Evolutionary conservation across 2,113 vertebrate genomes (phyloP), one percentile per base, ranked within the genome.

Genomic region (Campylomormyrus numenius): DNA sequence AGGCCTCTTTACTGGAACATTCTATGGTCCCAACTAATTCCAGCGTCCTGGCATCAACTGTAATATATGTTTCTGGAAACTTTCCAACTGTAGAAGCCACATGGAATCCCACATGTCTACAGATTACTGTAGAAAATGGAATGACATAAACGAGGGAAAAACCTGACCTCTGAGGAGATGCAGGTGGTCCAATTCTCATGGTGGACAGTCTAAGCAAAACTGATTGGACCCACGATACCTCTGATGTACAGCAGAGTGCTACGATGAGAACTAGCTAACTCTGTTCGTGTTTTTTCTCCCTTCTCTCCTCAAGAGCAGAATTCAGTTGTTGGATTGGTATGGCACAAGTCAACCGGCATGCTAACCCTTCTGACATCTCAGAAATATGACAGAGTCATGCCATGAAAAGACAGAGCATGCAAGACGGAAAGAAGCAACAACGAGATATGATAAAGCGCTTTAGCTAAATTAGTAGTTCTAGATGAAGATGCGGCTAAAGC

Each of bases 81-180:
- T 84, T 87, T 52, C 49, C 35, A 19, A 70, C 87, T 74, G 56
- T 27, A 17, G 74, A 70, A 89, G 15, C 80, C 53, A 86, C 90
- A 86, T 49, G 80, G 24, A 39, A 49, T 66, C 77, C 11, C 52
- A 45, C 39, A 89, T 66, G 74, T 85, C 87, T 62, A 48, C 46
- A 53, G 50, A 87, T 87, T 87, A 87, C 42, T 48, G 8, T 80
- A 21, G 3, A 88, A 66, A 58, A 88, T 19, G 42, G 80, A 53
- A 42, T 50, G 52, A 87, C 3, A 52, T 17, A 53, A 31, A 27
- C 5, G n/a, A 35, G n/a, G 24, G 27, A 21, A 46, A 39, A 49
- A 87, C 24, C 15, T 31, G 85, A 62, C 27, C 53, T 62, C 15
- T 62, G 52, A 62, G 53, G 53, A 62, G 31, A 58, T 45, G 6